A percentile compares a stretch with the other conserved stretches of the same genome.
Conservation (phyloP, 1,140 invertebrate genomes). For the Trichomalopsis sarcophagae region DNA sequence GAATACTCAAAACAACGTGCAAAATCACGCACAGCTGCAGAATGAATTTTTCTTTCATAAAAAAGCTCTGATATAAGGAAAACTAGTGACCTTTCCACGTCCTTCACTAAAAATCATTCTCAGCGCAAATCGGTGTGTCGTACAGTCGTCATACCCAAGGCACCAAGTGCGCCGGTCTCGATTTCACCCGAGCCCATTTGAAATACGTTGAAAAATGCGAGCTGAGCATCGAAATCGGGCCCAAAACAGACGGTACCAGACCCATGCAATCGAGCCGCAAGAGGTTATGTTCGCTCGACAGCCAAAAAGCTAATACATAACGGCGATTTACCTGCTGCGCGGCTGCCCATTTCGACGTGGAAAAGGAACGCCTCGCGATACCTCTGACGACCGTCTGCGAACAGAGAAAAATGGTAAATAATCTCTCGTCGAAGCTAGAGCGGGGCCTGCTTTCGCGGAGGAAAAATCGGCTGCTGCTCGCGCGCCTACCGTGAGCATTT, state of each 20-base stretch:
- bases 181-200: too few species aligned
- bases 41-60: conserved; percentile 28
- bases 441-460: too few species aligned
- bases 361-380: conserved; percentile 74
- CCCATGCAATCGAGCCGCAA: background rate
- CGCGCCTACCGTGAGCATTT: conserved; percentile 40
- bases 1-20: background rate
- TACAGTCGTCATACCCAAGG: background rate
- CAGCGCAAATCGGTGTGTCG: background rate
- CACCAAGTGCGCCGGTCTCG: background rate
- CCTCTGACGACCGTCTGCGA: conserved; percentile 66
- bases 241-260: background rate
- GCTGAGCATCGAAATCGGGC: too few species aligned
- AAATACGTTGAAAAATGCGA: too few species aligned
- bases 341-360: conserved; percentile 75
- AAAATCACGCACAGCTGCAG: background rate
- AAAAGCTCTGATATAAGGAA: background rate
- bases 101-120: conserved; percentile 49
- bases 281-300: background rate
- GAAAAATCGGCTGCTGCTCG: background rate
- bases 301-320: background rate
- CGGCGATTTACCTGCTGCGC: conserved; percentile 74
- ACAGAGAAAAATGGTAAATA: conserved; percentile 12
- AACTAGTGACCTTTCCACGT: conserved; percentile 57
- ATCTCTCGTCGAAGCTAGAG: background rate